A percentile compares a stretch with the other conserved stretches of the same genome.
Conservation (phyloP, 23 tunicate species). For the Phallusia fumigata region DNA sequence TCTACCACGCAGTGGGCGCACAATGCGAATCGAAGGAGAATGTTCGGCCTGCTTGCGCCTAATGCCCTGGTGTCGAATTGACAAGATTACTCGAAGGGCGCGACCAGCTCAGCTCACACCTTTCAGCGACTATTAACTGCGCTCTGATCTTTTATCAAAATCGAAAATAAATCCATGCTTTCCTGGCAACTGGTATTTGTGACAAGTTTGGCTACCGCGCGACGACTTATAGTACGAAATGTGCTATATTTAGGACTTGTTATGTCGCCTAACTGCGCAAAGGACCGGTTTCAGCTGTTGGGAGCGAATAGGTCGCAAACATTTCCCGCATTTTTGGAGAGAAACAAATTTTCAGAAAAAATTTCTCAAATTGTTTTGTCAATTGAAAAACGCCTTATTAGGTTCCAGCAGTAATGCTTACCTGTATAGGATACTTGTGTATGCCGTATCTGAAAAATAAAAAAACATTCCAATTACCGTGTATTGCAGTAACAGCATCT, state of each 20-base stretch:
- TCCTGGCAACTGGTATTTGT: constrained; percentile 1
- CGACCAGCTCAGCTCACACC: constrained; percentile 6
- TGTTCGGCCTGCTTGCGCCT: neutral
- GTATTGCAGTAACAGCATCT: too few species aligned
- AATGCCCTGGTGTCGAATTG: constrained; percentile 8
- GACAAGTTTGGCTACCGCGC: neutral
- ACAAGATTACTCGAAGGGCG: neutral
- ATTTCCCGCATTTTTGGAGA: too few species aligned
- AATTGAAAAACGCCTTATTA: too few species aligned
- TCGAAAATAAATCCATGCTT: constrained; percentile 6
- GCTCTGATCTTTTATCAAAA: neutral
- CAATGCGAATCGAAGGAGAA: neutral
- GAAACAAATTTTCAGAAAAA: too few species aligned
- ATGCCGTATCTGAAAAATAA: too few species aligned
- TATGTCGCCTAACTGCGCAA: neutral
- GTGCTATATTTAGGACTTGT: neutral
- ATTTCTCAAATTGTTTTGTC: too few species aligned
- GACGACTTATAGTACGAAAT: neutral
- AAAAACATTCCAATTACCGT: too few species aligned
- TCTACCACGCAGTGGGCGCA: neutral
- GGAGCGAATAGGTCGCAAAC: neutral
- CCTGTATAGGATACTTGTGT: too few species aligned
- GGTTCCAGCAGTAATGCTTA: too few species aligned
- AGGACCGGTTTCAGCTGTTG: neutral
- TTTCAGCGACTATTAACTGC: neutral